Evolutionary conservation across 2,113 vertebrate species (phyloP), one percentile per base, ranked within the genome.

Genomic region (Odocoileus virginianus): DNA sequence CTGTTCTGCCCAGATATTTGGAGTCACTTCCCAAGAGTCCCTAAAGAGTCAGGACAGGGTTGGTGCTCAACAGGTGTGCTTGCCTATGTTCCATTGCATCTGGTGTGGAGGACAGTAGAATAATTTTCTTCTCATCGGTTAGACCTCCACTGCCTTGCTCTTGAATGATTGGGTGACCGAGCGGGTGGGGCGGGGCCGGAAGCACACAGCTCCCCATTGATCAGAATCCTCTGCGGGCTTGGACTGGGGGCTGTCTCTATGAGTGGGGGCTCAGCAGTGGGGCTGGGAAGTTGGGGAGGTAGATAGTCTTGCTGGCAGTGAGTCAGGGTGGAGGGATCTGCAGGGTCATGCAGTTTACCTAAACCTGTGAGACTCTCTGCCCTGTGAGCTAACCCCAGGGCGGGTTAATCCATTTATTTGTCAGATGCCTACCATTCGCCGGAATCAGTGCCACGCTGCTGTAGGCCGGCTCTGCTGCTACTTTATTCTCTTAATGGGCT

Each of bases 401-500:
- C 0, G 1, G 86, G 60, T 71, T 96, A 54, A 95, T 91, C 96
- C 71, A 21, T 89, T 96, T 92, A 79, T 92, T 64, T 95, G 83
- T 97, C 97, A 96, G 14, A 96, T 23, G 71, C 97, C 94, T 82
- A 93, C 96, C 52, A 13, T 90, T 64, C 52, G 71, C 96, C 89
- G 79, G 96, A 89, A 95, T 79, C 4, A 0, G 87, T 78, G 96
- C 98, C 93, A 94, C 83, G 64, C 94, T 88, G 79, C 87, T 71
- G 85, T 25, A 81, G 76, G 93, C 90, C 2, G 3, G 84, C 81
- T 83, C 55, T 2, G 71, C 91, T 96, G 95, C 91, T 87, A n/a
- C 95, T 91, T 82, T 83, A 55, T 89, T 90, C 94, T 96, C 74
- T 94, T 97, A 74, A 95, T 90, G 91, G 96, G 97, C 91, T 79